These are phyloP conservation scores for Schizopygopsis pylzovi DNA, from an alignment of 2,797 vertebrate genomes.

Conservation along the genomic window DNA sequence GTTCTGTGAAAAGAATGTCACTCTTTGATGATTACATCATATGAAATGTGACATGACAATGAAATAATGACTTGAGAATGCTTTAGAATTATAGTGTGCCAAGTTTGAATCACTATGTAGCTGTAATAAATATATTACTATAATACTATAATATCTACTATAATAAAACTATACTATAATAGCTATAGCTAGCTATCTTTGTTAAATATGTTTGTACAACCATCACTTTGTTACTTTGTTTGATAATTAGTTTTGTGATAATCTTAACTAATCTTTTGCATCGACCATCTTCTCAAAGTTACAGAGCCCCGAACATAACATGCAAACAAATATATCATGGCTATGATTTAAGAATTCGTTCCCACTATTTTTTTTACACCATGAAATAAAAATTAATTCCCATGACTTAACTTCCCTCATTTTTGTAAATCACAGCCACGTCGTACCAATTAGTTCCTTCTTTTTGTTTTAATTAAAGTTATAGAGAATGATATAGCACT, in stretches of 20 bases:
- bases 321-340: background rate
- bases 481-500: too few relatives aligned
- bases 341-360: background rate
- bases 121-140: background rate
- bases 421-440: too few relatives aligned
- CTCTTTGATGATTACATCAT: conserved; percentile 7
- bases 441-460: too few relatives aligned
- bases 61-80: background rate
- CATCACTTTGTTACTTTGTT: background rate
- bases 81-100: background rate
- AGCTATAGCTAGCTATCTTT: background rate
- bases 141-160: too few relatives aligned
- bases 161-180: too few relatives aligned
- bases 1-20: background rate
- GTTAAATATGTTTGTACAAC: background rate
- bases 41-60: conserved; percentile 5
- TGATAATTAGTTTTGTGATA: background rate
- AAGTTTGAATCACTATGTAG: background rate
- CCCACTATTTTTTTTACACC: background rate
- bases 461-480: too few relatives aligned
- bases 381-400: background rate
- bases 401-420: too few relatives aligned
- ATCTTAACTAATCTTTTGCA: background rate
- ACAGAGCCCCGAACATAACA: background rate
- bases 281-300: background rate